phyloP scores from a whole-genome alignment of 37 sponge, comb jelly and placozoan species.

The Cladorhizidae sp. region DNA sequence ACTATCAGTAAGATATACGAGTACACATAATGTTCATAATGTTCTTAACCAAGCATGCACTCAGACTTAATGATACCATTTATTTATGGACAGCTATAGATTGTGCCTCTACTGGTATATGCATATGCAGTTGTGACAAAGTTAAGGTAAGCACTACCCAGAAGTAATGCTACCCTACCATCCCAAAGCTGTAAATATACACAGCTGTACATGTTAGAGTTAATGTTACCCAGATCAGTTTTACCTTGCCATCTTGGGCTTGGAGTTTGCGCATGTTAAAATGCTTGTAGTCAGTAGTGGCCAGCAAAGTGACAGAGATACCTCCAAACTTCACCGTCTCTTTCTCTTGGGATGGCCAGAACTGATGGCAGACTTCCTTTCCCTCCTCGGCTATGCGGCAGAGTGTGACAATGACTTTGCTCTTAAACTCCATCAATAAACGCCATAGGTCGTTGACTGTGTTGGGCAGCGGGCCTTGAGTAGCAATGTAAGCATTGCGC shows the following conservation, averaged over 20 bases:
- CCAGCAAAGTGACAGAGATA: constrained; percentile 59
- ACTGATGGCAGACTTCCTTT: constrained; percentile 38
- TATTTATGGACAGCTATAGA: too few relatives aligned
- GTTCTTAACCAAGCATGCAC: too few relatives aligned
- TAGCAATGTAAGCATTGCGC: constrained; percentile 72
- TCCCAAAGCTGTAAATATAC: too few relatives aligned
- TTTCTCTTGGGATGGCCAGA: constrained; percentile 58
- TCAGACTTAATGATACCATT: too few relatives aligned
- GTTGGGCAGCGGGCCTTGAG: constrained; percentile 61
- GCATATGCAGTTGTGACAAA: too few relatives aligned
- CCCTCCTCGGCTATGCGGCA: constrained; percentile 42
- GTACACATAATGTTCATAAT: constrained; percentile 69
- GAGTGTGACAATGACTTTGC: constrained; percentile 45
- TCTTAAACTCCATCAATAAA: constrained; percentile 66
- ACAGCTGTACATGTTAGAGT: constrained; percentile 7
- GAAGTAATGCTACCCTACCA: too few relatives aligned
- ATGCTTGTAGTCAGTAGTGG: constrained; percentile 16
- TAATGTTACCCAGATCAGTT: neutral
- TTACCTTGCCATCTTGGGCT: constrained; percentile 44
- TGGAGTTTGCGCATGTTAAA: constrained; percentile 26
- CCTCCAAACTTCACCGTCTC: constrained; percentile 49
- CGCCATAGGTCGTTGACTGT: constrained; percentile 62
- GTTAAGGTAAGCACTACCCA: too few relatives aligned
- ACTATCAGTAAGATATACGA: too few relatives aligned
- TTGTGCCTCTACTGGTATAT: too few relatives aligned